phyloP scores from a whole-genome alignment of 2,113 vertebrate species.

The Pachypanchax playfairii region DNA sequence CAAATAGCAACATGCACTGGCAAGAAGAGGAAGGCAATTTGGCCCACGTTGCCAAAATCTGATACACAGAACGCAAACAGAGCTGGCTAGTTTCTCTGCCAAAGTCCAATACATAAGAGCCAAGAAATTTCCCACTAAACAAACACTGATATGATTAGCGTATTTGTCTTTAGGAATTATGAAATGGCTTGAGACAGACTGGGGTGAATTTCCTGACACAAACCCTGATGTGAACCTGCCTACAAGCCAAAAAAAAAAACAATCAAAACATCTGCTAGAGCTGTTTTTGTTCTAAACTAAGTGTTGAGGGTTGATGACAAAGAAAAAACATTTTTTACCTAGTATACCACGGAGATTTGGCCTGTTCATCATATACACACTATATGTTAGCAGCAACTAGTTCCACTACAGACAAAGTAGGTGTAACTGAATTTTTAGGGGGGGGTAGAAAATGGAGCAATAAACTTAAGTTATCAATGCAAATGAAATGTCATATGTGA shows the following conservation, averaged over 20 bases:
- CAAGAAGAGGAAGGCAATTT: slow-evolving; percentile 54
- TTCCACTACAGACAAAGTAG: too few relatives aligned
- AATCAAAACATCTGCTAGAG: too few relatives aligned
- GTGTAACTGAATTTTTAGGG: too few relatives aligned
- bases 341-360: too few relatives aligned
- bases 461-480: slow-evolving; percentile 25
- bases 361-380: too few relatives aligned
- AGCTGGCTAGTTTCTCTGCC: slow-evolving; percentile 59
- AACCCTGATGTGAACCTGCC: slow-evolving; percentile 25
- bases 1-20: slow-evolving; percentile 60
- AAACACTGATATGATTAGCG: slow-evolving; percentile 21
- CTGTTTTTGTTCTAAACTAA: too few relatives aligned
- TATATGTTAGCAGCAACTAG: too few relatives aligned
- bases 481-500: slow-evolving; percentile 20
- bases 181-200: slow-evolving; percentile 1
- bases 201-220: slow-evolving; percentile 6
- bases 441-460: neutral
- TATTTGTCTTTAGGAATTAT: slow-evolving; percentile 11
- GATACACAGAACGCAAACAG: slow-evolving; percentile 69
- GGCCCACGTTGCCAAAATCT: slow-evolving; percentile 57
- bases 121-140: slow-evolving; percentile 35
- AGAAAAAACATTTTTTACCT: too few relatives aligned
- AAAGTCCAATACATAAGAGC: slow-evolving; percentile 48
- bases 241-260: too few relatives aligned
- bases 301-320: too few relatives aligned